Evolutionary conservation across 2,113 vertebrate species (phyloP).

Genomic region (Clarias magur): DNA sequence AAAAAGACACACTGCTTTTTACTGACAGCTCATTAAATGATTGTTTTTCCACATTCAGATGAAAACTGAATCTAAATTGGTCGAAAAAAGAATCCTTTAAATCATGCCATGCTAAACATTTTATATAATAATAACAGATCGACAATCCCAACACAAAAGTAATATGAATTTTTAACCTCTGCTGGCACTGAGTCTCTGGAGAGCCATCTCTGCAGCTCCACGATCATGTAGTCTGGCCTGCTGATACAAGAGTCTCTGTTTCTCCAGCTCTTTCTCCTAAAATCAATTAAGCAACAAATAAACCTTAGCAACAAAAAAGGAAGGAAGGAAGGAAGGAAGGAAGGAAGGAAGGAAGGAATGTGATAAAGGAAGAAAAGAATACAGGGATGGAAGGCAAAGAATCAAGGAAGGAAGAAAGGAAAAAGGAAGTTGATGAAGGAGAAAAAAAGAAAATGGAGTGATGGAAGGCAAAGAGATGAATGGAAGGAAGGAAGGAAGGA

Average conservation of each 20-base stretch:
- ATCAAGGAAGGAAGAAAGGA: too few species aligned
- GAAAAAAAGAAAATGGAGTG: too few species aligned
- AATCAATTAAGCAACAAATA: conserved; percentile 14
- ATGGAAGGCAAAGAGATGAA: too few species aligned
- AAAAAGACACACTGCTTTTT: too few species aligned
- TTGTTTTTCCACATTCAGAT: not conserved
- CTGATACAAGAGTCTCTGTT: conserved; percentile 91
- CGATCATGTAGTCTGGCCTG: conserved; percentile 89
- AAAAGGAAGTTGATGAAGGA: too few species aligned
- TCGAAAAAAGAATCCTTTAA: not conserved
- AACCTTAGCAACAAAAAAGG: not conserved
- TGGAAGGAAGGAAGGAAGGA: too few species aligned
- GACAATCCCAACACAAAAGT: too few species aligned
- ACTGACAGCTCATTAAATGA: not conserved
- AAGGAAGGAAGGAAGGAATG: too few species aligned
- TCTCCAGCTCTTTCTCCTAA: conserved; percentile 96
- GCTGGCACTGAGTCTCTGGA: conserved; percentile 90
- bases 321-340: too few species aligned
- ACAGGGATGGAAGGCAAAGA: too few species aligned
- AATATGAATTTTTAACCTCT: conserved; percentile 73
- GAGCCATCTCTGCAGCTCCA: conserved; percentile 91
- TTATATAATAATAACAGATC: not conserved
- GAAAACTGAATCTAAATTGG: not conserved
- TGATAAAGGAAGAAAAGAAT: too few species aligned
- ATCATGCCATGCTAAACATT: not conserved